Base-by-base conservation (phyloP, 2,888 invertebrate genomes). In the Eupithecia subfuscata region DNA sequence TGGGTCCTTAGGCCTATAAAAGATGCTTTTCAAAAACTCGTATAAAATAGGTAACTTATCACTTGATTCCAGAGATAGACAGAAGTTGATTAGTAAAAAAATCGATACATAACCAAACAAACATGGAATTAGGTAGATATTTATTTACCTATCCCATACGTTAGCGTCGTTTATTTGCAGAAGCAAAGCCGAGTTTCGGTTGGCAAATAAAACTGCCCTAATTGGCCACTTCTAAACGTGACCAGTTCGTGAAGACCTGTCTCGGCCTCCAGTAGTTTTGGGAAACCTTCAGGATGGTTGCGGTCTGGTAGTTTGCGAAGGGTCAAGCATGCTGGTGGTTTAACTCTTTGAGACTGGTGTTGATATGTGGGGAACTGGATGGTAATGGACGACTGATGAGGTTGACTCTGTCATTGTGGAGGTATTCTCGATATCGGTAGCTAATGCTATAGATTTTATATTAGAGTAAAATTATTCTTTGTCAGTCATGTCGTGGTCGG, bases 181-280 rank as follows among this genome's bases (percentile, higher is more conserved):
- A 82, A 81, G 80, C 80, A 76, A 78, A 81, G 79, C 79, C 71
- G 71, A 77, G 81, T 81, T 82, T 82, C 74, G 79, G 79, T 75
- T 74, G 76, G 80, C 78, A 82, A 80, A 81, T 81, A 81, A 82
- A 82, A 78, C 80, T 75, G 52, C 65, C 76, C 80, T 82, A 82
- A 82, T 82, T 82, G 81, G 79, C 78, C 81, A 80, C 80, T 78
- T 79, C 78, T 78, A 81, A 77, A 64, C 69, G 16, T 45, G 78
- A 30, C 81, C 78, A 80, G 69, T 76, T 34, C 4, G 69, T 34
- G 34, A 56, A 56, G 81, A 79, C 69, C 80, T 73, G 69, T 74
- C 73, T 75, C 77, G 77, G 64, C 75, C 75, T 78, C 75, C 77
- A 45, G 60, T 67, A n/a, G 52, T 67, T 73, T 43, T 68, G 52